Conservation (phyloP, 2,888 invertebrate species). For the Ennomos erosarius region DNA sequence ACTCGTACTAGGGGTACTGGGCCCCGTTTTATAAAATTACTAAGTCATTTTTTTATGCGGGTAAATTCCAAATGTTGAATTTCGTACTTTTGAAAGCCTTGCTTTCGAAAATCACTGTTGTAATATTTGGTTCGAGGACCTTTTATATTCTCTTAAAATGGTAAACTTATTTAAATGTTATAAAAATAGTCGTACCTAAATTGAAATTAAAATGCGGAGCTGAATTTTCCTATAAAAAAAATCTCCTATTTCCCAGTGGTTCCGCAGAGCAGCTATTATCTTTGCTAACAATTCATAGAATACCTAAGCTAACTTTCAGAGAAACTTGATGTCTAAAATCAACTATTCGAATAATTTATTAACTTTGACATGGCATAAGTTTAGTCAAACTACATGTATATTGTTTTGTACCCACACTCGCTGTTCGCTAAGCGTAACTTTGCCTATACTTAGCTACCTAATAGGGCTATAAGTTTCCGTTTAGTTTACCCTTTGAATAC, state of each 20-base stretch:
- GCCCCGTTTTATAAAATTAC: no score
- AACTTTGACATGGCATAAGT: slow-evolving; percentile 38
- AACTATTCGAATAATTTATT: slow-evolving; percentile 42
- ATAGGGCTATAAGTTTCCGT: slow-evolving; percentile 22
- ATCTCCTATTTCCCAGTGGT: no score
- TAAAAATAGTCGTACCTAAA: background rate
- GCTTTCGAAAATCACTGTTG: slow-evolving; percentile 6
- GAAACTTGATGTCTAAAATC: slow-evolving; percentile 37
- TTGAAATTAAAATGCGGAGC: background rate
- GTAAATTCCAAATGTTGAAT: slow-evolving; percentile 7
- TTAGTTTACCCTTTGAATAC: no score
- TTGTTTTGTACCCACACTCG: slow-evolving; percentile 20
- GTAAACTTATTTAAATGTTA: slow-evolving; percentile 1
- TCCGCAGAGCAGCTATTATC: no score
- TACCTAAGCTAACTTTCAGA: slow-evolving; percentile 24
- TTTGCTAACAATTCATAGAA: slow-evolving; percentile 16
- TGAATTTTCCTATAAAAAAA: no score
- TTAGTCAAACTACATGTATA: slow-evolving; percentile 28
- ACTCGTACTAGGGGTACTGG: no score
- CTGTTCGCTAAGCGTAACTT: slow-evolving; percentile 33
- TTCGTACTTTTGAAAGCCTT: slow-evolving; percentile 9
- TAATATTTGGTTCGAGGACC: slow-evolving; percentile 6
- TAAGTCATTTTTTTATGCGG: no score
- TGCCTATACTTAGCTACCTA: slow-evolving; percentile 31
- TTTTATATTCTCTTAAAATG: slow-evolving; percentile 4